These are phyloP conservation scores for Dioctria rufipes DNA, from an alignment of 2,888 invertebrate genomes.

Conservation along the genomic window DNA sequence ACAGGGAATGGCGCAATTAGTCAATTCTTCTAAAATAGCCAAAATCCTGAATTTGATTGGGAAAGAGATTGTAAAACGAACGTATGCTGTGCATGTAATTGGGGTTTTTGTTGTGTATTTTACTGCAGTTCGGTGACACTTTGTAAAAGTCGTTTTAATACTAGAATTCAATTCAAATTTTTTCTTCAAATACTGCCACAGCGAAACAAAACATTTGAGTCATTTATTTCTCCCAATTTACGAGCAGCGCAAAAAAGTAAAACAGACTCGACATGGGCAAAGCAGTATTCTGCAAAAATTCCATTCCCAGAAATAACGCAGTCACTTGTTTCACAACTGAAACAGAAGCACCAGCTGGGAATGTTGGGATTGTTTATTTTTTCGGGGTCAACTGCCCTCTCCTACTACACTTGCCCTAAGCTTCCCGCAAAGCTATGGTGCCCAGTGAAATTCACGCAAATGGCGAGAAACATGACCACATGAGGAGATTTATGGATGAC, in stretches of 20 bases:
- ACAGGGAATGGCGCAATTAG: no score
- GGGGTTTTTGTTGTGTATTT: no score
- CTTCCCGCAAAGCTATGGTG: conserved; percentile 46
- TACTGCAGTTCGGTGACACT: neutral
- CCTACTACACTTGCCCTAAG: conserved; percentile 39
- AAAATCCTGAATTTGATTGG: no score
- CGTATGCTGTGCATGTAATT: no score
- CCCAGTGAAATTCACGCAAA: conserved; percentile 52
- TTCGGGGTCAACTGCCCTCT: neutral
- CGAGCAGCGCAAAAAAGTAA: conserved; percentile 20
- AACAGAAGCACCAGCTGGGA: conserved; percentile 41
- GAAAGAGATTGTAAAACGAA: no score
- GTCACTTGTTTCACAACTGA: conserved; percentile 49
- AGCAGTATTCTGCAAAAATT: conserved; percentile 42
- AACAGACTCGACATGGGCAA: conserved; percentile 34
- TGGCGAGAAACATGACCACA: conserved; percentile 51
- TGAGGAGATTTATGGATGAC: conserved; percentile 53
- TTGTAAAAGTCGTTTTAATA: conserved; percentile 22
- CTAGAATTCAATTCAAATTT: conserved; percentile 40
- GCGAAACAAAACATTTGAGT: conserved; percentile 41
- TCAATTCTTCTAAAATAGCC: no score
- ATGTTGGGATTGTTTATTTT: conserved; percentile 25
- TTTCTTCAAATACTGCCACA: conserved; percentile 12
- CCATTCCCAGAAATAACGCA: conserved; percentile 44
- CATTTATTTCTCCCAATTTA: conserved; percentile 49